A percentile compares a stretch with the other conserved stretches of the same genome.
Conservation (phyloP, 1,140 invertebrate species). For the Parapsyche elsis region DNA sequence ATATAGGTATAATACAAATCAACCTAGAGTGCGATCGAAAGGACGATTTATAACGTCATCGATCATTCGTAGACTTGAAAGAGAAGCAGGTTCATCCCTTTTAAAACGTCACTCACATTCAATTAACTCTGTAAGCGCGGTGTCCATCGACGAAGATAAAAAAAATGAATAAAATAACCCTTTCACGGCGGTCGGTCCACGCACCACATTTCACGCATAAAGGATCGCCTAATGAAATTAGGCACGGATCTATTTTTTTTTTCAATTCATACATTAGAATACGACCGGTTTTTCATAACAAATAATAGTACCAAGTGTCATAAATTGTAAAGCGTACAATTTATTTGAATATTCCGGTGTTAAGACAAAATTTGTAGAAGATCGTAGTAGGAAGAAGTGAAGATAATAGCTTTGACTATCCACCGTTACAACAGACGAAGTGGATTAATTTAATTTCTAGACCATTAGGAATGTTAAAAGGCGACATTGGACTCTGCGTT, state of each 20-base stretch:
- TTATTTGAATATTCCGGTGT: no score
- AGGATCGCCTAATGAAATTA: slow-evolving; percentile 35
- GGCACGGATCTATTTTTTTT: slow-evolving; percentile 29
- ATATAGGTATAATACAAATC: neutral
- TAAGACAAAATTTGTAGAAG: neutral
- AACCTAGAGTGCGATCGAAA: neutral
- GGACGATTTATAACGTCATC: slow-evolving; percentile 10
- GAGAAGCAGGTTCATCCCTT: neutral
- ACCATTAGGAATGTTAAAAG: neutral
- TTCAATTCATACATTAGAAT: neutral
- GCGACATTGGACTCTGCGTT: no score
- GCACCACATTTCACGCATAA: slow-evolving; percentile 1
- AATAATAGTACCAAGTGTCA: no score
- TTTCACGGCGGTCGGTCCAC: slow-evolving; percentile 19
- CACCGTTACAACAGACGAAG: neutral
- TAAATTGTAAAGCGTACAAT: no score
- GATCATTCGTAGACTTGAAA: neutral
- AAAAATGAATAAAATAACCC: slow-evolving; percentile 8
- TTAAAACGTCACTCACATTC: slow-evolving; percentile 32
- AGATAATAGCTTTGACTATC: neutral
- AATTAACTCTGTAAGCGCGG: neutral
- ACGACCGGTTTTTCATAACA: neutral
- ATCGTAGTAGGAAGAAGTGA: neutral
- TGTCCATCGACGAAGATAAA: neutral
- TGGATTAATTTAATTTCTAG: slow-evolving; percentile 4